These are phyloP conservation scores for Athetis lepigone DNA, from an alignment of 2,888 invertebrate species.

Conservation along the genomic window DNA sequence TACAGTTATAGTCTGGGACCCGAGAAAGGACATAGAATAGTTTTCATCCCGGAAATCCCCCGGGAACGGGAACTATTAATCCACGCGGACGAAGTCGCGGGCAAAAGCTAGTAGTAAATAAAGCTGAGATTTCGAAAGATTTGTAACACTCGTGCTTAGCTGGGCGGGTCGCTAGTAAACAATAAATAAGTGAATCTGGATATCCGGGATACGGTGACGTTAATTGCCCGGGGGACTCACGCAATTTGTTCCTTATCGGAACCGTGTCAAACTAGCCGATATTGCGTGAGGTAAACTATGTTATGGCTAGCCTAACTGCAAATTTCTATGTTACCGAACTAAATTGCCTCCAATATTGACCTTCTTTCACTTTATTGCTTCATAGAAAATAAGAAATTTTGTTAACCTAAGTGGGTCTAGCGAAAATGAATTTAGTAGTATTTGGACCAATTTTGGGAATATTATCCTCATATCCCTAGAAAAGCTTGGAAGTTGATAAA, in stretches of 20 bases:
- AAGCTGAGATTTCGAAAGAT: too few species aligned
- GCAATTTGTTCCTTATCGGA: conserved; percentile 71
- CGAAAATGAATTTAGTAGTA: conserved; percentile 5
- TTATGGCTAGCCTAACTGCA: conserved; percentile 46
- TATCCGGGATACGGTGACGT: conserved; percentile 75
- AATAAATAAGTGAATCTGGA: conserved; percentile 77
- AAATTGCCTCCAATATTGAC: conserved; percentile 40
- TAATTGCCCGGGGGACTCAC: conserved; percentile 70
- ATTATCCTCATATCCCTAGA: too few species aligned
- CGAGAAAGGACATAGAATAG: too few species aligned
- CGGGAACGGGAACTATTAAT: too few species aligned
- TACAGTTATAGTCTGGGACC: too few species aligned
- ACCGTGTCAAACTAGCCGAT: conserved; percentile 71
- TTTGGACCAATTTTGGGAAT: neutral
- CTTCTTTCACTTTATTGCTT: conserved; percentile 42
- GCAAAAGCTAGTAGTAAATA: too few species aligned
- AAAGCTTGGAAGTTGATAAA: too few species aligned
- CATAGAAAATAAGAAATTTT: conserved; percentile 31
- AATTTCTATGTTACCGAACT: conserved; percentile 52
- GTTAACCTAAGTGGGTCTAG: conserved; percentile 9
- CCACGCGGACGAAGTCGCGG: too few species aligned
- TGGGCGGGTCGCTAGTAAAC: too few species aligned
- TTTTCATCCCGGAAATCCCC: too few species aligned
- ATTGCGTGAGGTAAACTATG: conserved; percentile 68
- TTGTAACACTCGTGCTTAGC: too few species aligned